Base-by-base conservation (phyloP, 1,140 invertebrate species). In the Cydia amplana region DNA sequence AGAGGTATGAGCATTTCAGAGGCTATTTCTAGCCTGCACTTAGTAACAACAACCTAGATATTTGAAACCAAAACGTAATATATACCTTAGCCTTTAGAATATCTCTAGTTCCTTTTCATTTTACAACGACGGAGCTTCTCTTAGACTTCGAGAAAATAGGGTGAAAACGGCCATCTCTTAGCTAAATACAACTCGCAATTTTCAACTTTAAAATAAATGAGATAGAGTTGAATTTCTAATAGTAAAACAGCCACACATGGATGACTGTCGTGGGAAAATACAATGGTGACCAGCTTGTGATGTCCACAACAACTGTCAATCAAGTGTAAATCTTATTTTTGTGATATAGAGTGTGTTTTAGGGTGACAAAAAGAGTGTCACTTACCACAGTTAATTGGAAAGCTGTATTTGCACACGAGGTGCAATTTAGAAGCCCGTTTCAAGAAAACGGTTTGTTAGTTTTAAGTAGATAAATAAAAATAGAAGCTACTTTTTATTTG, bases 241-340 rank as follows among this genome's bases (percentile, higher is more conserved):
- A 67, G n/a, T 14, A 32, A 77, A 64, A 87, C 79, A 84, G 77
- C 77, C 80, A 85, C 85, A 87, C 87, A 82, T 83, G 85, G 83
- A 81, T 89, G 87, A 87, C 78, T 82, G 84, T 82, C 89, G 87
- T 91, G 89, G 89, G 89, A 91, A 89, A 87, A 83, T 78, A 80
- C 77, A 80, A 81, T 82, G 82, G 77, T 85, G 84, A 87, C 85
- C 79, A 82, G 81, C 80, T 84, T 80, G 83, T 73, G 76, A 80
- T 81, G 77, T 79, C 77, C 32, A 36, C 67, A 49, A 75, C 32
- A 43, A 18, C 25, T 43, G 74, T 12, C 60, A 78, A 74, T 23
- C 9, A 25, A 87, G 77, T 85, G 84, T 81, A 46, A 60, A 79
- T 43, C 83, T 67, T 83, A 85, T 12, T 5, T 18, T 70, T 0